Base-by-base conservation (phyloP, 2,797 vertebrate genomes). In the Adelosebastes latens region DNA sequence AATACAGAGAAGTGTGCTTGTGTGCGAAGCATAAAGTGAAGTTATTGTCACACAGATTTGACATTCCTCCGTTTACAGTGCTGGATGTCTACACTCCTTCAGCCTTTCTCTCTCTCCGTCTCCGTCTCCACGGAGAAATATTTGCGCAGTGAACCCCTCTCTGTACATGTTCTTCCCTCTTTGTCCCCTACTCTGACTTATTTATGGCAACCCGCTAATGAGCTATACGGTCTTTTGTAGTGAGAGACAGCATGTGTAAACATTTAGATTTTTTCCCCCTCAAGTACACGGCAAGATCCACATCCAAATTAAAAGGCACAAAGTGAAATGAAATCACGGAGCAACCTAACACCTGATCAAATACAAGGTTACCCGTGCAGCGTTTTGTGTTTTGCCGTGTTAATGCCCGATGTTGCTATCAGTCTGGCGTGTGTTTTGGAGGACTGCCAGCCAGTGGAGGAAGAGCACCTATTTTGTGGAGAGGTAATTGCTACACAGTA, bases 401-500 rank as follows among this genome's bases (percentile, higher is more conserved):
- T 91, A 91, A 89, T 89, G 89, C 82, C 87, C 82, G 65, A 69
- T 89, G 89, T 90, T 93, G 89, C 93, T 92, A 92, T 93, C 91
- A 90, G 90, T 92, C 89, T 89, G 89, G 27, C 76, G 82, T 91
- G 90, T 92, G 87, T 93, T 92, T 91, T 95, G 95, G 94, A 94
- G 88, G 80, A 80, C 69, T 92, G 94, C 94, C 95, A 95, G 92
- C 86, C 89, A 77, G 88, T 71, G 77, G 87, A 94, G 94, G 93
- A 95, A 94, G 94, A 94, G 89, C 93, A 94, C 92, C 93, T 95
- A 94, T 96, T 95, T 95, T 92, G 92, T 89, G 84, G 89, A 90
- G 93, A 93, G 94, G 94, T 95, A 96, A 96, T 96, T 96, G 94
- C 93, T 93, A 94, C 93, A 94, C 94, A 92, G 94, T 93, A 95